Percentiles rank a stretch among this genome's conserved stretches.
These are phyloP conservation scores for Acropora tenuis DNA, from an alignment of 64 coral and sea anemone genomes.

Conservation along the genomic window DNA sequence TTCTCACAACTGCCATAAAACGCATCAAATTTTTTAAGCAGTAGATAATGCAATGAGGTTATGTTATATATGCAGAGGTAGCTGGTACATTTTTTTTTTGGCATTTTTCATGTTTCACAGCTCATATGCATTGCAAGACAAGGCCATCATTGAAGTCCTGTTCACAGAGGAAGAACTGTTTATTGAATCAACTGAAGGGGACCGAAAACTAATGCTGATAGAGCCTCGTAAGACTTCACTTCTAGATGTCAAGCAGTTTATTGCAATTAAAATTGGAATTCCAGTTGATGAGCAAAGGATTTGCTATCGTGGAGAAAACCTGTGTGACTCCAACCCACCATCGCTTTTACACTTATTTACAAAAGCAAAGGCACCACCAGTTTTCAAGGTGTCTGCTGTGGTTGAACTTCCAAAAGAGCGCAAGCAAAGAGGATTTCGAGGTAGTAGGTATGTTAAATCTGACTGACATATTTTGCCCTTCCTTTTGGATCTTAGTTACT, in stretches of 20 bases:
- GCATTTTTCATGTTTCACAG: neutral
- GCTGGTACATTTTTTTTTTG: too few species aligned
- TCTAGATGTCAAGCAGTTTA: neutral
- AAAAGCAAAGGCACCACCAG: neutral
- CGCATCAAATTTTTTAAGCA: too few species aligned
- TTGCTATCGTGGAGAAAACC: neutral
- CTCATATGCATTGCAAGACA: conserved; percentile 11
- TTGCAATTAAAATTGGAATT: neutral
- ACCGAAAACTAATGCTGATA: neutral
- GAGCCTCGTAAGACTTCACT: neutral
- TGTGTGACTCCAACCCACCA: neutral
- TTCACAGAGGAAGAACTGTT: neutral
- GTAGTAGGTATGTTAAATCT: neutral
- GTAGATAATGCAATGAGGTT: too few species aligned
- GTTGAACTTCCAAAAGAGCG: neutral
- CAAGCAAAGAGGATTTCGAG: conserved; percentile 11
- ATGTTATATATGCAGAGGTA: too few species aligned
- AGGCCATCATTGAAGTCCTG: neutral
- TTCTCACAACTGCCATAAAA: too few species aligned
- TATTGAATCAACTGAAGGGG: neutral
- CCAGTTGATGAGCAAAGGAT: neutral
- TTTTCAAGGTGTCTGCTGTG: neutral
- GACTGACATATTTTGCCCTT: too few species aligned
- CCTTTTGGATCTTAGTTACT: too few species aligned
- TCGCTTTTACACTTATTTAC: neutral